These are phyloP conservation scores for Apodemia mormo DNA, from an alignment of 2,888 invertebrate genomes.

Conservation along the genomic window DNA sequence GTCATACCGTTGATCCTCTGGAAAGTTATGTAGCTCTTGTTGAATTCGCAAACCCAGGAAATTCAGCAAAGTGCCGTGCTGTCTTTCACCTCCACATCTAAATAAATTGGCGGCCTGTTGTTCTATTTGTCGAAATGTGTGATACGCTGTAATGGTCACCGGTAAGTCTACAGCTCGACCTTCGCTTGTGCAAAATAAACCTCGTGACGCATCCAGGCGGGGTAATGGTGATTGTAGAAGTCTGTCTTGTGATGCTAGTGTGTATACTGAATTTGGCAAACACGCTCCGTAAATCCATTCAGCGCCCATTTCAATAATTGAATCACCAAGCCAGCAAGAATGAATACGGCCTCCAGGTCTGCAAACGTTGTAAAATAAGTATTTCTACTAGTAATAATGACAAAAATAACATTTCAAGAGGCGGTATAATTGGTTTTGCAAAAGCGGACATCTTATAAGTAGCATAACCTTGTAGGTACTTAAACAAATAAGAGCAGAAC, in stretches of 20 bases:
- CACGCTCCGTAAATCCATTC: conserved; percentile 88
- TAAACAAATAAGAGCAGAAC: too few relatives aligned
- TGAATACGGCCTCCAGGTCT: conserved; percentile 90
- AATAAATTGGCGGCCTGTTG: conserved; percentile 85
- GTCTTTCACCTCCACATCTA: conserved; percentile 82
- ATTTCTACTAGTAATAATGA: neutral
- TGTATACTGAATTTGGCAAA: conserved; percentile 86
- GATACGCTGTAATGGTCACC: conserved; percentile 84
- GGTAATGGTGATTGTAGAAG: conserved; percentile 82
- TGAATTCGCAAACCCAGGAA: conserved; percentile 85
- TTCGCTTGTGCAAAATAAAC: conserved; percentile 86
- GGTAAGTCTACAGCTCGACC: conserved; percentile 85
- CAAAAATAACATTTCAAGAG: neutral
- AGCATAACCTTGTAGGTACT: too few relatives aligned
- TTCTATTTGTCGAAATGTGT: conserved; percentile 85
- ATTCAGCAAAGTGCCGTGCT: conserved; percentile 84
- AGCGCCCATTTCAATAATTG: conserved; percentile 89
- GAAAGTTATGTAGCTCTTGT: conserved; percentile 85
- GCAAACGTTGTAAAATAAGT: conserved; percentile 38
- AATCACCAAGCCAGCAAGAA: conserved; percentile 89
- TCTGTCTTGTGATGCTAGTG: conserved; percentile 85
- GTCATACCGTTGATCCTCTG: conserved; percentile 86
- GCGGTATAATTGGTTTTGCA: neutral
- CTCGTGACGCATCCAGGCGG: conserved; percentile 77
- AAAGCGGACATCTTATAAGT: too few relatives aligned